Evolutionary conservation across 2,113 vertebrate species (phyloP), one percentile per base, ranked within the genome.

Genomic region (Scopus umbretta): DNA sequence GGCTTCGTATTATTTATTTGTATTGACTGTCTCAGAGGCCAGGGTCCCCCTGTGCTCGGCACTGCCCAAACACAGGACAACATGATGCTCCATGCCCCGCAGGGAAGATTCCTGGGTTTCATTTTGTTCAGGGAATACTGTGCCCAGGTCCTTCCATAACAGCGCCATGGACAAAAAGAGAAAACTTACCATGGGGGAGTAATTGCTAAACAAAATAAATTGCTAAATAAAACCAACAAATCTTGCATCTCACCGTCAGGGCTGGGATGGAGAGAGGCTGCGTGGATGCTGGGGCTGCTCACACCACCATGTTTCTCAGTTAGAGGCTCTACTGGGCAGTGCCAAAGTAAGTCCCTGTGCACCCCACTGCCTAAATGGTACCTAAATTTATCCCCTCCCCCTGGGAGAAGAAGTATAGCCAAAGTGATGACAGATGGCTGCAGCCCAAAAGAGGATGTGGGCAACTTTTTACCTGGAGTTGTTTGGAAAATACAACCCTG

Each of bases 1-100:
- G 36, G 70, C 42, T 76, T 76, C 32, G 0, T 38, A 16, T 75
- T 92, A 93, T 95, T 96, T 94, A 95, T 97, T 97, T 97, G 71
- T 82, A 63, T 82, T 96, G 92, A 9, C 36, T 9, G 3, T 19
- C 71, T 79, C 1, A 1, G 70, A 86, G 74, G 66, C 49, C 88
- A 58, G 86, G 71, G 30, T 42, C 62, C 49, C 78, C 38, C 43
- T 32, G 25, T 62, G 84, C 58, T 86, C 19, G 1, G 14, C 81
- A 21, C 36, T 66, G 81, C 68, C 38, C 50, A 85, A 91, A 88
- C 25, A 34, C 10, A 14, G 34, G 65, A 59, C 82, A 59, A 12
- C n/a, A 1, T 1, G 23, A 16, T 3, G 15, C 45, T 70, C 63
- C 2, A 1, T 32, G 68, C 45, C 86, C 93, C 4, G 2, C 45